Base-by-base conservation (phyloP, 2,888 invertebrate species). In the Lithophane leautieri region DNA sequence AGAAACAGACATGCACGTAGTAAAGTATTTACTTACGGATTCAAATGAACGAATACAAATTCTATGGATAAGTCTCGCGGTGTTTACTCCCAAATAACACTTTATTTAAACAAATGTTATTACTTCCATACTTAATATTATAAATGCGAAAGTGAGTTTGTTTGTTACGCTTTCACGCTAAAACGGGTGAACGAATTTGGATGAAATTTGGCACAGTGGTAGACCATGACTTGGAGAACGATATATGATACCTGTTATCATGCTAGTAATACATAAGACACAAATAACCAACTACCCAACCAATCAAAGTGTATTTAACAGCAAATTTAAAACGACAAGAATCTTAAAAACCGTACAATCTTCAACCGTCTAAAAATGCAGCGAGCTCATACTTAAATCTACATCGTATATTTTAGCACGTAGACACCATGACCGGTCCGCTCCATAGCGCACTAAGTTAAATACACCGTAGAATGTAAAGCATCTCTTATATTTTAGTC, bases 391-490 rank as follows among this genome's bases (percentile, higher is more conserved):
- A 2, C 68, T 42, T 40, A 77, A 73, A 71, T 61, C 65, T 8
- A 8, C 52, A 66, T 74, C 80, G 74, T 85, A 79, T 83, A 80
- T 78, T 72, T 61, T 19, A 54, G 28, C 77, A 82, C 82, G 76
- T 70, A 83, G 65, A 78, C 74, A 74, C 72, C 79, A 71, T 82
- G 87, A 79, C 82, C 83, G 79, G 63, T 79, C 19, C 82, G 78
- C 80, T 80, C 73, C 83, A 88, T 78, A 87, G 88, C 87, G 83
- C 82, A 83, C 58, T 3, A 81, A 83, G 88, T 89, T 88, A 88
- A 89, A 89, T 88, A 89, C 90, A 85, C 82, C 83, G 85, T 84
- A 85, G 88, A 91, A 91, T 91, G 89, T 84, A 86, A 90, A 90
- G 87, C 86, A 88, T 85, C 78, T 86, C 75, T 85, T 85, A 83